phyloP scores from a whole-genome alignment of 2,888 invertebrate genomes.

The Coelogynopora nodosa region DNA sequence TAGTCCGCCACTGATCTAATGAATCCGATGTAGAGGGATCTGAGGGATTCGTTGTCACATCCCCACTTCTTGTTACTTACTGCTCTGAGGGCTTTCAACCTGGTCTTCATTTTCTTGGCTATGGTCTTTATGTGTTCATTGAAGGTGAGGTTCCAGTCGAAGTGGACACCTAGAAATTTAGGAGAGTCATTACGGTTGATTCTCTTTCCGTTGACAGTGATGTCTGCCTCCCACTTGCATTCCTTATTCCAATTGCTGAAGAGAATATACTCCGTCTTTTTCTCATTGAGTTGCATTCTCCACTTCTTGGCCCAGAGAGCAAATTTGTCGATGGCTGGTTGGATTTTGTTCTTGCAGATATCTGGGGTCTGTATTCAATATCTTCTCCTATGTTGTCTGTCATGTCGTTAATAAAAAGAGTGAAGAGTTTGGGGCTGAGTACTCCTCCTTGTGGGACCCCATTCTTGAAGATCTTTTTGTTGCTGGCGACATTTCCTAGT shows the following conservation, averaged over 20 bases:
- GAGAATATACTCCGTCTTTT: slow-evolving; percentile 14
- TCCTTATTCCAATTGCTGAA: slow-evolving; percentile 22
- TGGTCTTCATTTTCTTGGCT: slow-evolving; percentile 4
- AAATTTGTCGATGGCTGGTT: slow-evolving; percentile 26
- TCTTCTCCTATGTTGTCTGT: background rate
- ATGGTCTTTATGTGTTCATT: slow-evolving; percentile 15
- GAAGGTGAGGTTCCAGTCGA: slow-evolving; percentile 18
- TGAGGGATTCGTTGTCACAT: background rate
- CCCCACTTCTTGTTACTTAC: slow-evolving; percentile 28
- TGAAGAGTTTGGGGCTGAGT: background rate
- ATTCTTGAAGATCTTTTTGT: background rate
- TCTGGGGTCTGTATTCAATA: background rate
- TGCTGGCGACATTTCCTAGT: background rate
- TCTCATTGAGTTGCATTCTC: slow-evolving; percentile 20
- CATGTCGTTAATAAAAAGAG: background rate
- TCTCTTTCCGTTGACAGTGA: slow-evolving; percentile 26
- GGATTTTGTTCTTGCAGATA: slow-evolving; percentile 11
- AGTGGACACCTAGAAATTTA: background rate
- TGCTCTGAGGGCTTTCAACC: slow-evolving; percentile 10
- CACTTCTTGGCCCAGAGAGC: background rate
- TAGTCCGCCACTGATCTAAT: slow-evolving; percentile 29
- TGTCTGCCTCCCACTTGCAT: background rate
- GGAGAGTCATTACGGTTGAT: slow-evolving; percentile 21
- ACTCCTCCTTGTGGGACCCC: background rate
- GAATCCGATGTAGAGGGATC: slow-evolving; percentile 9